phyloP scores from a whole-genome alignment of 2,113 vertebrate genomes.

The Oncorhynchus nerka region DNA sequence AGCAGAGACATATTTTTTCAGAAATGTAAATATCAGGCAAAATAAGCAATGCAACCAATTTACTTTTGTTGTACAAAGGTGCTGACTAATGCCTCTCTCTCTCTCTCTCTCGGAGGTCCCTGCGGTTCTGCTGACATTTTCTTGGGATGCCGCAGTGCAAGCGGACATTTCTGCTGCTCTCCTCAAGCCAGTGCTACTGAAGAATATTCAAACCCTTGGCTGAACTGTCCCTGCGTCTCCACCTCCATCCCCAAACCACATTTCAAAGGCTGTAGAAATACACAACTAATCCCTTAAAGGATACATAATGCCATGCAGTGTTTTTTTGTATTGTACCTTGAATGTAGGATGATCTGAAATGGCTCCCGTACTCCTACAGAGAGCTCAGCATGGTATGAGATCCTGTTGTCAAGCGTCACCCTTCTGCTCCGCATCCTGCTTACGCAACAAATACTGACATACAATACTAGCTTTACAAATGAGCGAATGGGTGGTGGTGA shows the following conservation, averaged over 20 bases:
- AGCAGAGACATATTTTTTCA: constrained; percentile 46
- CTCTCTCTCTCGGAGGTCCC: constrained; percentile 78
- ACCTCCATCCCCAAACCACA: too few relatives aligned
- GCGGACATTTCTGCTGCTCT: constrained; percentile 80
- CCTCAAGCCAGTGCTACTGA: constrained; percentile 79
- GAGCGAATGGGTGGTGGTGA: background rate
- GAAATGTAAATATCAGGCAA: background rate
- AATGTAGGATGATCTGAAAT: constrained; percentile 21
- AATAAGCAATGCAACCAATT: background rate
- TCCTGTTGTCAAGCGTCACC: constrained; percentile 18
- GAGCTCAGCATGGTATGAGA: constrained; percentile 17
- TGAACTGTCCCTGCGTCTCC: constrained; percentile 15
- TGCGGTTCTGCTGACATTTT: constrained; percentile 84
- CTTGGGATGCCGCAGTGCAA: constrained; percentile 82
- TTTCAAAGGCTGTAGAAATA: background rate
- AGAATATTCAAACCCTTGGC: constrained; percentile 72
- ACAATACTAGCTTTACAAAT: background rate
- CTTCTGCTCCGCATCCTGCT: background rate
- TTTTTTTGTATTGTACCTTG: constrained; percentile 8
- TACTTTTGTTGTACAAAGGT: background rate
- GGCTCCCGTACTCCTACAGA: constrained; percentile 5
- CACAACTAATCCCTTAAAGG: constrained; percentile 11
- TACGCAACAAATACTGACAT: background rate
- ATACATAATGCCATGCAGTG: constrained; percentile 1
- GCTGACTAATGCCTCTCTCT: background rate